Base-by-base conservation (phyloP, 2,113 vertebrate genomes). In the Oenanthe oenanthe region DNA sequence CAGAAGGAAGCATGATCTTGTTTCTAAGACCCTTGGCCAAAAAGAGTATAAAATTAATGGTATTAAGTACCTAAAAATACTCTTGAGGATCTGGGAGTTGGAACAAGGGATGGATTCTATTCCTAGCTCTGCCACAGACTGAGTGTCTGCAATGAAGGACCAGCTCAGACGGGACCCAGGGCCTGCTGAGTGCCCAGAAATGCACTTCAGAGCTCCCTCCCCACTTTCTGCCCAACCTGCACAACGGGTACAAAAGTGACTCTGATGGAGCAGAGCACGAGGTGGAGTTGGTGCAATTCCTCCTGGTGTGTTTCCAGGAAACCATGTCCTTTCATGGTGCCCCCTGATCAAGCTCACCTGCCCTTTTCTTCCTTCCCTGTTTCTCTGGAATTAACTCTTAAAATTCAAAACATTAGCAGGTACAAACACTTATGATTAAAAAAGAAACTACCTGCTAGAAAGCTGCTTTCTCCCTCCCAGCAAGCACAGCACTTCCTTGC, bases 1-100 rank as follows among this genome's bases (percentile, higher is more conserved):
- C 89, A 88, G 67, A 48, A 92, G 60, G 70, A 95, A 94, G 87
- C 78, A 73, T 66, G 81, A 76, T 92, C 66, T 78, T 85, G 74
- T 56, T 90, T 91, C 95, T 89, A 70, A 93, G 79, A 93, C 71
- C 75, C 36, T 92, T 94, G 82, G 60, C 88, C 92, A 94, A 91
- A 96, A 95, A 66, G 91, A 92, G 63, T 85, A 97, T 62, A 63
- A 96, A 95, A 95, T 94, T 93, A 95, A 95, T 93, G 92, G 82
- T 66, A 96, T 95, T 95, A 95, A 73, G 85, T 83, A 60, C 95
- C 96, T 97, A 95, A 96, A 96, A 97, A 94, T 95, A 96, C 67
- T 92, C 93, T 70, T 80, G 88, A 93, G 79, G 67, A 89, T 90
- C 92, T 92, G 88, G 60, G 92, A 93, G 85, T 43, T 94, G 92